phyloP scores from a whole-genome alignment of 2,113 vertebrate species.

The Notothenia rossii region DNA sequence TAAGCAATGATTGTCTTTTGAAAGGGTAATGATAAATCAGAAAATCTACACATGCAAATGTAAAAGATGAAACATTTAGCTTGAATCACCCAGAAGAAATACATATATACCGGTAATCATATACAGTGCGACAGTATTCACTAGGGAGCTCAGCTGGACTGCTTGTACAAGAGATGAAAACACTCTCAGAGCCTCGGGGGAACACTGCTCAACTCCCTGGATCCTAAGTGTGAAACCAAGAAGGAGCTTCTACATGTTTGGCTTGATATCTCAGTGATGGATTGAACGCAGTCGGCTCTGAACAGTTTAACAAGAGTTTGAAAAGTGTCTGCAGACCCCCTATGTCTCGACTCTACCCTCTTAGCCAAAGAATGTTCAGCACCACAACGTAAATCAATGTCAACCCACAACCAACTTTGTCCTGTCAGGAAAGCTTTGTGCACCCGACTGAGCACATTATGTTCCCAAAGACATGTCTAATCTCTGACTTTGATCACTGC shows the following conservation, averaged over 20 bases:
- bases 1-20: neutral
- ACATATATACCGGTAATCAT: neutral
- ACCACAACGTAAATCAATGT: conserved; percentile 62
- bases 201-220: conserved; percentile 29
- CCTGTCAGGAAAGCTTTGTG: conserved; percentile 67
- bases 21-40: conserved; percentile 14
- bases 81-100: neutral
- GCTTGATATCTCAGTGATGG: conserved; percentile 44
- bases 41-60: neutral
- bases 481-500: conserved; percentile 71
- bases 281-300: conserved; percentile 42
- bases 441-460: conserved; percentile 73
- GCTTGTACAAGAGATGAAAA: conserved; percentile 48
- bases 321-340: conserved; percentile 46
- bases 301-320: conserved; percentile 56
- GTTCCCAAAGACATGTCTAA: conserved; percentile 64
- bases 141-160: neutral
- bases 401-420: conserved; percentile 52
- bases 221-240: conserved; percentile 34
- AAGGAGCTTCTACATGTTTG: conserved; percentile 48
- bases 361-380: conserved; percentile 52
- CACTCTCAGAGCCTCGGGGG: conserved; percentile 56
- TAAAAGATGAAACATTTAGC: conserved; percentile 7
- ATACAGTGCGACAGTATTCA: conserved; percentile 8
- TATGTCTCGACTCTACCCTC: conserved; percentile 16